phyloP scores from a whole-genome alignment of 2,888 invertebrate genomes.

The Cryptocheilus praepositus region DNA sequence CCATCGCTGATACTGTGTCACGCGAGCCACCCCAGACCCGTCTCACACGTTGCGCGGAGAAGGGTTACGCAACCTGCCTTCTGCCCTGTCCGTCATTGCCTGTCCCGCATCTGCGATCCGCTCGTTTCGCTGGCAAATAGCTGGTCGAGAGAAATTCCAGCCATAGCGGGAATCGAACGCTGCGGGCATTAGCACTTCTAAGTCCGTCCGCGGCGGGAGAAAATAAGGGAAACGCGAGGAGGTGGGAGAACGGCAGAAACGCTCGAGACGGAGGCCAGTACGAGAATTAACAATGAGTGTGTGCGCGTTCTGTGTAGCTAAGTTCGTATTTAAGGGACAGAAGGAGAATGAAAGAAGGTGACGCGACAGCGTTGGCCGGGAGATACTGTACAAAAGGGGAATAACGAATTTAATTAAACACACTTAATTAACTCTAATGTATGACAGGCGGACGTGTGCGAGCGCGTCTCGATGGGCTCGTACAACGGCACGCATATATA shows the following conservation, averaged over 20 bases:
- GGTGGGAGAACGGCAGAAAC: not conserved
- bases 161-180: constrained; percentile 58
- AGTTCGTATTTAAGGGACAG: not conserved
- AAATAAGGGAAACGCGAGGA: constrained; percentile 28
- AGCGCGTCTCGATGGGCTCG: not conserved
- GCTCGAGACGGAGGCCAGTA: too few species aligned
- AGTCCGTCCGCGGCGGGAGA: constrained; percentile 40
- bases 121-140: constrained; percentile 40
- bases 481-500: not conserved
- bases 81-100: constrained; percentile 15
- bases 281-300: too few species aligned
- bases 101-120: constrained; percentile 27
- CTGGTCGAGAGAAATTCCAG: constrained; percentile 55
- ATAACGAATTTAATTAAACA: constrained; percentile 66
- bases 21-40: not conserved
- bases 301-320: too few species aligned
- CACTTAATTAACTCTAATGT: constrained; percentile 65
- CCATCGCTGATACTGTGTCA: too few species aligned
- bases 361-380: constrained; percentile 15
- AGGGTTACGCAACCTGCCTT: too few species aligned
- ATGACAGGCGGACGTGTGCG: constrained; percentile 39
- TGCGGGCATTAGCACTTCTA: constrained; percentile 59
- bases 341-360: constrained; percentile 33
- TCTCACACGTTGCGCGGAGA: not conserved
- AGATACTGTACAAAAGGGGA: constrained; percentile 39